Conservation (phyloP, 2,797 vertebrate genomes). For the Sparidentex hasta region DNA sequence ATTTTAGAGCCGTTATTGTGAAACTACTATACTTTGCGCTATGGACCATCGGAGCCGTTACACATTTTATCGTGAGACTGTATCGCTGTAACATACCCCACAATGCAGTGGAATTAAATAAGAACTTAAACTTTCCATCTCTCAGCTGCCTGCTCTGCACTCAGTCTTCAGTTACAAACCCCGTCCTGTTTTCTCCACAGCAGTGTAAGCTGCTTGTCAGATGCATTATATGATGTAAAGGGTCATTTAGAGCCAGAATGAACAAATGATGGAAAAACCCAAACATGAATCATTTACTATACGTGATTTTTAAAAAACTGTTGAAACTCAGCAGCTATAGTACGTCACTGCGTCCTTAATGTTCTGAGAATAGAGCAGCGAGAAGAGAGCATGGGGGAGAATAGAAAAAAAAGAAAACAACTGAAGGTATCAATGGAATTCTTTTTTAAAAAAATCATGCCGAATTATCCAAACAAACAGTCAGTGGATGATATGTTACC, state of each 20-base stretch:
- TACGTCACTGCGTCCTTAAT: not conserved
- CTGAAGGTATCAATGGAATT: not conserved
- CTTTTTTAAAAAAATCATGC: not conserved
- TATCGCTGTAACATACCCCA: not conserved
- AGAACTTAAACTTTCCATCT: not conserved
- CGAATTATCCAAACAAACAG: not conserved
- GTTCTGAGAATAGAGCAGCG: not conserved
- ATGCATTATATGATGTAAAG: slow-evolving; percentile 27
- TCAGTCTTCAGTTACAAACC: slow-evolving; percentile 9
- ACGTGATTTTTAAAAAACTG: slow-evolving; percentile 3
- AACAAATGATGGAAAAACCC: slow-evolving; percentile 1
- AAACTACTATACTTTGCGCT: too few relatives aligned
- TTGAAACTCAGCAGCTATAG: not conserved
- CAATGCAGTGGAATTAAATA: too few relatives aligned
- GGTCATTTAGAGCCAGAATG: not conserved
- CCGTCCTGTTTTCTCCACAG: slow-evolving; percentile 2
- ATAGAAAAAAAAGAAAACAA: not conserved
- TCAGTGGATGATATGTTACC: not conserved
- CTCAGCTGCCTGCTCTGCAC: not conserved
- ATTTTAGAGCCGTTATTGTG: too few relatives aligned
- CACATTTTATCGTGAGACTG: too few relatives aligned
- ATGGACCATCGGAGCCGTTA: too few relatives aligned
- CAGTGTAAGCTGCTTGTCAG: slow-evolving; percentile 35
- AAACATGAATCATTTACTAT: slow-evolving; percentile 4
- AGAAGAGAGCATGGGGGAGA: not conserved